Base-by-base conservation (phyloP, 1,140 invertebrate genomes). In the Parasteatoda tepidariorum region DNA sequence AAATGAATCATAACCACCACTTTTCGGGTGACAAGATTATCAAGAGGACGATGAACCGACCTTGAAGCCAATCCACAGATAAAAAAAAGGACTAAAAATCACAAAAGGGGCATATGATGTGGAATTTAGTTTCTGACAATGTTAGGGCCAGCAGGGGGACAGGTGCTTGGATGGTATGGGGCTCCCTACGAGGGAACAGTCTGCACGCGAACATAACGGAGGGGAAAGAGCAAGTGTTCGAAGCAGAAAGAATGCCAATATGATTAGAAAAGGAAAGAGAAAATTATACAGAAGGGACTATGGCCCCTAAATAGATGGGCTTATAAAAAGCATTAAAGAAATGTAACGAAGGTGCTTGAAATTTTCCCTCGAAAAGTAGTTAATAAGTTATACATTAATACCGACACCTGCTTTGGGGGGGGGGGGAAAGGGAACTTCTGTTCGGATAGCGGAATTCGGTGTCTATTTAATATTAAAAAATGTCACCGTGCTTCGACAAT, bases 121-220 rank as follows among this genome's bases (percentile, higher is more conserved):
- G 55, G 22, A 74, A 74, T 74, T 24, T 18, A 30, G 7, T 48
- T 48, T 48, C 5, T 31, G 71, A 74, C 71, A 74, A 61, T 74
- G 55, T 74, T 22, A 59, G 71, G 71, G 54, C 18, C 54, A 34
- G 13, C 2, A 13, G 31, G 55, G 11, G 22, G 71, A 74, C 71
- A 74, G 71, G 71, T 74, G 71, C 54, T 34, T 24, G 5, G 48
- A 18, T 15, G 26, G 28, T n/a, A 30, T 22, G 33, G 55, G 71
- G 71, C 55, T 28, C 28, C 34, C n/a, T 30, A n/a, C 22, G 71
- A 55, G 31, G 55, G 15, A 15, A 15, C 55, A 13, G 38, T 2
- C 11, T n/a, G 71, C 71, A 61, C 71, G 55, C 71, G 71, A 61
- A 38, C 71, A 34, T 74, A 74, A 74, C 71, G 71, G 71, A 48